Evolutionary conservation across 2,888 invertebrate species (phyloP).

Genomic region (Amblyjoppa fuscipennis): DNA sequence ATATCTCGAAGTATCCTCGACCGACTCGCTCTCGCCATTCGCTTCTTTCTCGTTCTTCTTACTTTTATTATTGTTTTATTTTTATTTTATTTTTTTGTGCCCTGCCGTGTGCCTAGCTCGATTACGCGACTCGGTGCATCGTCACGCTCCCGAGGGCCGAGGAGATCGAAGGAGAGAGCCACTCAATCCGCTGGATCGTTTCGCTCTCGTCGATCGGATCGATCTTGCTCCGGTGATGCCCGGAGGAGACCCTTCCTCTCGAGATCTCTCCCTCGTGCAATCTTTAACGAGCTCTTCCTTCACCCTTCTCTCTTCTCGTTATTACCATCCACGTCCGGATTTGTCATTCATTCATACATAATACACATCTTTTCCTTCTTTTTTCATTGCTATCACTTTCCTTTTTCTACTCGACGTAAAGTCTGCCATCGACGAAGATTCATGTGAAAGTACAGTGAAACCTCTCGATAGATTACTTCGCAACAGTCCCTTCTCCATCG

Average conservation of each 20-base stretch:
- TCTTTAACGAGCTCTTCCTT: conserved; percentile 48
- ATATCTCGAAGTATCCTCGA: conserved; percentile 33
- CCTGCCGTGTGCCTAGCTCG: conserved; percentile 44
- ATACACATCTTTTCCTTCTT: conserved; percentile 23
- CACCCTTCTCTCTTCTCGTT: conserved; percentile 11
- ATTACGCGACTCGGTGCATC: conserved; percentile 65
- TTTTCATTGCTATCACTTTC: not conserved
- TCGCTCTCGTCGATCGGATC: conserved; percentile 60
- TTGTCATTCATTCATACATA: conserved; percentile 46
- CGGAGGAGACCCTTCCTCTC: conserved; percentile 21
- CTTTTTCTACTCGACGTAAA: too few species aligned
- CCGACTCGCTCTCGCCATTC: conserved; percentile 25
- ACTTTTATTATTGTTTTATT: conserved; percentile 53
- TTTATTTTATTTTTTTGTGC: conserved; percentile 11
- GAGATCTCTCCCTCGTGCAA: conserved; percentile 13
- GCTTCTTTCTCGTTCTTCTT: conserved; percentile 29
- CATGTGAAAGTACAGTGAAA: not conserved
- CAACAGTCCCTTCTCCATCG: too few species aligned
- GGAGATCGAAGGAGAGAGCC: conserved; percentile 38
- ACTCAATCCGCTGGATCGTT: conserved; percentile 49
- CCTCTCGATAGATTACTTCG: not conserved
- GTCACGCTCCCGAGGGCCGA: conserved; percentile 56
- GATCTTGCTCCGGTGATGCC: conserved; percentile 40
- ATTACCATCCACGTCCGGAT: conserved; percentile 9
- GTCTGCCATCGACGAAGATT: not conserved